These are phyloP conservation scores for Rhizoglyphus robini DNA, from an alignment of 1,140 invertebrate genomes.

Conservation along the genomic window DNA sequence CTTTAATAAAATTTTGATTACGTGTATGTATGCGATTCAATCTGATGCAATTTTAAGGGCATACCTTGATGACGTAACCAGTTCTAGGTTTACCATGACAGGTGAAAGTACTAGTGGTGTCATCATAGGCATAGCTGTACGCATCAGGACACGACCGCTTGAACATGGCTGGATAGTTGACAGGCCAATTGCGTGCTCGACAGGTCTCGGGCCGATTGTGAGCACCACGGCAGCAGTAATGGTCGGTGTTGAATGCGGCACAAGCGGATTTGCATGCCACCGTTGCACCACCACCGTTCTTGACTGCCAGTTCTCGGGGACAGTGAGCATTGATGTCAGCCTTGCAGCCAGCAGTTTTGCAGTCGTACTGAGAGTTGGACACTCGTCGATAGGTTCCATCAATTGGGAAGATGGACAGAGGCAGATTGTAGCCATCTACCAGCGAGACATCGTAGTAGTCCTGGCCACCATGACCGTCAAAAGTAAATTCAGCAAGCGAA, in stretches of 20 bases:
- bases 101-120: too few species aligned
- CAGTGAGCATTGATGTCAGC: too few species aligned
- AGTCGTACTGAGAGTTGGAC: constrained; percentile 21
- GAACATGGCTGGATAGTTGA: background rate
- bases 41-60: too few species aligned
- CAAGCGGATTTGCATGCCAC: background rate
- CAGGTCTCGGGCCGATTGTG: too few species aligned
- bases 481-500: constrained; percentile 30
- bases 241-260: background rate
- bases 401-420: constrained; percentile 26
- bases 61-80: too few species aligned
- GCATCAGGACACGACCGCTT: too few species aligned
- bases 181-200: background rate
- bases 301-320: constrained; percentile 30
- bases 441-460: too few species aligned
- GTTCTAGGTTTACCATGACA: too few species aligned
- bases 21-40: too few species aligned
- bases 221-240: background rate
- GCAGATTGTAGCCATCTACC: too few species aligned
- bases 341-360: constrained; percentile 29
- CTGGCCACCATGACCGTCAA: constrained; percentile 25
- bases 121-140: too few species aligned
- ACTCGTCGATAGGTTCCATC: constrained; percentile 13
- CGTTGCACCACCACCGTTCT: background rate
- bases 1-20: too few species aligned